phyloP scores from a whole-genome alignment of 2,113 vertebrate genomes.

The Amblyornis subalaris region DNA sequence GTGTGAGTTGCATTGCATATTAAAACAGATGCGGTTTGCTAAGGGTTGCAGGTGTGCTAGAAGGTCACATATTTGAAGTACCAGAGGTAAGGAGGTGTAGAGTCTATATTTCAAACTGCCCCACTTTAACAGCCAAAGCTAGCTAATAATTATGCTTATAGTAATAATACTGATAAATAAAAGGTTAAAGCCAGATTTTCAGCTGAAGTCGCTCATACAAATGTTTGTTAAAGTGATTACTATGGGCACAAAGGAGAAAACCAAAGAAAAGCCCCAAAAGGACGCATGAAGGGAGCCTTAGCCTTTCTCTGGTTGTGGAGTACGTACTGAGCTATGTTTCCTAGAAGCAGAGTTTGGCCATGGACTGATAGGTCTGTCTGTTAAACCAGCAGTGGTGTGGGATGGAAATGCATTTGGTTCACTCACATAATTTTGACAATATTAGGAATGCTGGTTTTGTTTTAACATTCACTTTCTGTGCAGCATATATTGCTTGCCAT shows the following conservation, averaged over 20 bases:
- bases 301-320: neutral
- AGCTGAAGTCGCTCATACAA: neutral
- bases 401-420: neutral
- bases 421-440: neutral
- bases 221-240: neutral
- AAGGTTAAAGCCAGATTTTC: neutral
- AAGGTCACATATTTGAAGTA: neutral
- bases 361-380: neutral
- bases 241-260: neutral
- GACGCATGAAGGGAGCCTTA: neutral
- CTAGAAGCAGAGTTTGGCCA: neutral
- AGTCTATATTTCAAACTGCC: neutral
- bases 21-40: neutral
- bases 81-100: neutral
- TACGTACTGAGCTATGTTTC: neutral
- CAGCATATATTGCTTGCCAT: rapidly evolving
- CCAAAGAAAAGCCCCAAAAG: neutral
- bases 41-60: neutral
- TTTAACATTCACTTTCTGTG: neutral
- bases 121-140: neutral
- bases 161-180: neutral
- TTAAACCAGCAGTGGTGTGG: neutral
- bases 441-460: neutral
- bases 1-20: neutral
- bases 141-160: neutral